Conservation (phyloP, 1,140 invertebrate genomes). For the Venustaconcha ellipsiformis region DNA sequence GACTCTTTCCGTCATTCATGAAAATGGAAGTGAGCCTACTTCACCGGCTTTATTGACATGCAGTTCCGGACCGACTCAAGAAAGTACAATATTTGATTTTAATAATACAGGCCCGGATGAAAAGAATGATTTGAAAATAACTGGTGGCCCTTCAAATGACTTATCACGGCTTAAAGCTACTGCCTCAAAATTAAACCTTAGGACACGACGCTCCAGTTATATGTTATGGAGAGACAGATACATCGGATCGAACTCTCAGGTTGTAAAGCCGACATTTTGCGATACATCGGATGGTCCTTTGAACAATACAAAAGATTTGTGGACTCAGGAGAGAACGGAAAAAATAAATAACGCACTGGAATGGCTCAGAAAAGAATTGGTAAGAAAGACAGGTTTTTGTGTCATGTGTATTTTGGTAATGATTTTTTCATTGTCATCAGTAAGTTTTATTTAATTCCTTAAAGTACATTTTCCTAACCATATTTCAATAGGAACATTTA, state of each 20-base stretch:
- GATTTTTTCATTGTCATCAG: too few species aligned
- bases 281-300: constrained; percentile 21
- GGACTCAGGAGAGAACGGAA: constrained; percentile 48
- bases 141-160: constrained; percentile 2
- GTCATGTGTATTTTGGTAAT: too few species aligned
- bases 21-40: constrained; percentile 26
- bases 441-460: too few species aligned
- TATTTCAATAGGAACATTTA: too few species aligned
- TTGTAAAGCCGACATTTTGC: constrained; percentile 26
- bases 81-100: too few species aligned
- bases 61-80: too few species aligned
- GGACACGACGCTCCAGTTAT: constrained; percentile 39
- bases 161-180: constrained; percentile 38
- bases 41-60: too few species aligned
- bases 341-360: constrained; percentile 48
- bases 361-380: constrained; percentile 47
- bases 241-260: constrained; percentile 21
- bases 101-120: too few species aligned
- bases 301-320: constrained; percentile 29
- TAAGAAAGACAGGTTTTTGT: constrained; percentile 19
- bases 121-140: too few species aligned
- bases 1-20: constrained; percentile 38
- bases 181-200: constrained; percentile 24
- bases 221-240: constrained; percentile 44
- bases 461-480: too few species aligned